These are phyloP conservation scores for Pelvicachromis taeniatus DNA, from an alignment of 2,113 vertebrate species.

Conservation along the genomic window DNA sequence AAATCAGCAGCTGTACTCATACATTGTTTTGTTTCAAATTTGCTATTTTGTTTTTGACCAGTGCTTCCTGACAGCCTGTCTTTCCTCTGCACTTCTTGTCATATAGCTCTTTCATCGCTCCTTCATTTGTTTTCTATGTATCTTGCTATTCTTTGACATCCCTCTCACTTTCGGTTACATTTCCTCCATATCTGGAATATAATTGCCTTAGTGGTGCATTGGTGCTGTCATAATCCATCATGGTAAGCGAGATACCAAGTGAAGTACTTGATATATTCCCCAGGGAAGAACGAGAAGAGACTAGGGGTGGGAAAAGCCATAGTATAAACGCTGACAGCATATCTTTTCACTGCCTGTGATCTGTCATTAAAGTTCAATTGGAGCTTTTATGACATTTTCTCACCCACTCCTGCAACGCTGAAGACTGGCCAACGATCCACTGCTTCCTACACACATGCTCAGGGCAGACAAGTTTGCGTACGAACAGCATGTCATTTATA, in stretches of 20 bases:
- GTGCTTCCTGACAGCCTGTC: neutral
- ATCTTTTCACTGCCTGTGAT: conserved; percentile 47
- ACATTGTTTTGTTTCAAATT: neutral
- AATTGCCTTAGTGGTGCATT: conserved; percentile 29
- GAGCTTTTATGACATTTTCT: conserved; percentile 50
- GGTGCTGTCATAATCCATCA: conserved; percentile 31
- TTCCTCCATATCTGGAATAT: neutral
- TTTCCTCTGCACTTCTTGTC: neutral
- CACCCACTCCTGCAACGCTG: neutral
- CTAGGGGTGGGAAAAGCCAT: neutral
- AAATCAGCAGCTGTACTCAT: neutral
- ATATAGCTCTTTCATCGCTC: neutral
- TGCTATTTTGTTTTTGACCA: neutral
- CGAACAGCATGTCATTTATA: neutral
- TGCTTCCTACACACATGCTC: neutral
- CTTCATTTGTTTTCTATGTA: neutral
- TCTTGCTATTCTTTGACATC: neutral
- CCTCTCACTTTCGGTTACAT: neutral
- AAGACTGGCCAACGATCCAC: neutral
- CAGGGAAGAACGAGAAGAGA: neutral
- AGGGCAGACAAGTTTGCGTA: neutral
- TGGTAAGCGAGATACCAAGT: neutral
- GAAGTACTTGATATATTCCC: neutral
- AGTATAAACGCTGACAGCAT: neutral
- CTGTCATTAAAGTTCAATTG: conserved; percentile 48